These are phyloP conservation scores for Scaptomyza tumidula DNA, from an alignment of 2,888 invertebrate genomes.

Conservation along the genomic window DNA sequence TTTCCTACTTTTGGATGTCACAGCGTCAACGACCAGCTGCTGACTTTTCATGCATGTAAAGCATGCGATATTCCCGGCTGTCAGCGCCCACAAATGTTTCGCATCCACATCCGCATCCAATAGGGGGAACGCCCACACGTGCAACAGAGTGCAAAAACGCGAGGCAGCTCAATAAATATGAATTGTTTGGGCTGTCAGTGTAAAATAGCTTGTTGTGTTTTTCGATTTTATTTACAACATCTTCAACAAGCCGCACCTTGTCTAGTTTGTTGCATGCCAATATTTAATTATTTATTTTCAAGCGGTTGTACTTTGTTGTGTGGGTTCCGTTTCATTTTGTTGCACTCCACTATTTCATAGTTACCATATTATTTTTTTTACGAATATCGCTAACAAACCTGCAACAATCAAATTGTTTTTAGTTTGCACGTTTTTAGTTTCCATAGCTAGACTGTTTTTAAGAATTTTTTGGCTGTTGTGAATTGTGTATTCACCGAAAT, in stretches of 20 bases:
- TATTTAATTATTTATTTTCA: conserved; percentile 26
- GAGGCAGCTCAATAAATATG: conserved; percentile 50
- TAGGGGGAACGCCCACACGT: conserved; percentile 34
- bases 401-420: conserved; percentile 48
- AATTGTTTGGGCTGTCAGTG: conserved; percentile 37
- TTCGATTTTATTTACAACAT: conserved; percentile 53
- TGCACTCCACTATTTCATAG: conserved; percentile 5
- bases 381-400: conserved; percentile 43
- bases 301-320: background rate
- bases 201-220: conserved; percentile 48
- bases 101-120: conserved; percentile 24
- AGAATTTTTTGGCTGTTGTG: background rate
- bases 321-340: conserved; percentile 21
- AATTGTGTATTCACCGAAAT: background rate
- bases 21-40: conserved; percentile 7
- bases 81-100: conserved; percentile 34
- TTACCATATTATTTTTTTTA: conserved; percentile 31
- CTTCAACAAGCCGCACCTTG: conserved; percentile 10
- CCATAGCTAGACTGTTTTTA: background rate
- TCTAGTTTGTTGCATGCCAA: conserved; percentile 20
- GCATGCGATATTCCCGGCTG: conserved; percentile 37
- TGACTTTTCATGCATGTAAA: conserved; percentile 33
- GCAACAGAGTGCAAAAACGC: conserved; percentile 18
- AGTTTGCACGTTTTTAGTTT: conserved; percentile 41
- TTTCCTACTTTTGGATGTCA: background rate